phyloP scores from a whole-genome alignment of 2,797 vertebrate species.

The Neosilurus hyrtlii region DNA sequence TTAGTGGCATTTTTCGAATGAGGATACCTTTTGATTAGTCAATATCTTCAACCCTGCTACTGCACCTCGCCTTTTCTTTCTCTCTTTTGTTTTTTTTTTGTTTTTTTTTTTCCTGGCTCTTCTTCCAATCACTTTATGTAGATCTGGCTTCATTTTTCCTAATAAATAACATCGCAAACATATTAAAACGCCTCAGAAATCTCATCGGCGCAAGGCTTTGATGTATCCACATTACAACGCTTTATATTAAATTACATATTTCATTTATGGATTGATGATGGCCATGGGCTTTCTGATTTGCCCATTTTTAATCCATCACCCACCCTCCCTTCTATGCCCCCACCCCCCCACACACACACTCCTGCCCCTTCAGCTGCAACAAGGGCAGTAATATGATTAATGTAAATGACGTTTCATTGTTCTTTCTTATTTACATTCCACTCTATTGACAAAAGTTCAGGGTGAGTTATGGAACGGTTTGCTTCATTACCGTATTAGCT shows the following conservation, averaged over 20 bases:
- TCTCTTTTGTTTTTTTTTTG: background rate
- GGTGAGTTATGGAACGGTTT: slow-evolving; percentile 55
- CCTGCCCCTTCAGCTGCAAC: slow-evolving; percentile 26
- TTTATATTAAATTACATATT: slow-evolving; percentile 50
- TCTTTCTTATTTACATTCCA: slow-evolving; percentile 58
- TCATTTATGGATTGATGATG: slow-evolving; percentile 46
- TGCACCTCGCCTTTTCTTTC: background rate
- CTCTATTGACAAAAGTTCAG: slow-evolving; percentile 59
- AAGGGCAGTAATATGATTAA: slow-evolving; percentile 54
- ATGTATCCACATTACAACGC: slow-evolving; percentile 44
- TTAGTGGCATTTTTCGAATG: background rate
- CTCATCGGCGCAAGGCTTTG: slow-evolving; percentile 27
- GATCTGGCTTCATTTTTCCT: slow-evolving; percentile 26
- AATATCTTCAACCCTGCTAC: slow-evolving; percentile 2
- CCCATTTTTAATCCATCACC: slow-evolving; percentile 38
- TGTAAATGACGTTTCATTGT: slow-evolving; percentile 58
- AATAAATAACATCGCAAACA: slow-evolving; percentile 44
- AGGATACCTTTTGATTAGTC: slow-evolving; percentile 13
- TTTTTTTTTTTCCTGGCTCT: background rate
- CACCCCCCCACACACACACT: too few species aligned
- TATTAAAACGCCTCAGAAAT: slow-evolving; percentile 19
- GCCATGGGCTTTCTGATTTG: slow-evolving; percentile 35
- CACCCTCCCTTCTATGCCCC: background rate
- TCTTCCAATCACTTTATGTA: slow-evolving; percentile 28
- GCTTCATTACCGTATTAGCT: slow-evolving; percentile 56